A percentile compares a stretch with the other conserved stretches of the same genome.
phyloP scores from a whole-genome alignment of 2,797 vertebrate genomes.

The Hyperoplus immaculatus region DNA sequence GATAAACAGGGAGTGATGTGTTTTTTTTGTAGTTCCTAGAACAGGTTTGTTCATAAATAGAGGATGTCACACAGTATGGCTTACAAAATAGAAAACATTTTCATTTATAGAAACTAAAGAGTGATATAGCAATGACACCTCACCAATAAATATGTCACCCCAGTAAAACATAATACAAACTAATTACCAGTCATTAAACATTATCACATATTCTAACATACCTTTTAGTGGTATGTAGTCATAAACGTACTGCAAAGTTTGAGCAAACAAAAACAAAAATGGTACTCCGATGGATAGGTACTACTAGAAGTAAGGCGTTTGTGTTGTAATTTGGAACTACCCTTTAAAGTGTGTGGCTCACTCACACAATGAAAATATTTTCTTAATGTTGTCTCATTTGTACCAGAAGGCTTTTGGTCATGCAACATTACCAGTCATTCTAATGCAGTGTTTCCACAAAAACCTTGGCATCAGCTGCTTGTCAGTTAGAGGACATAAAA shows the following conservation, averaged over 20 bases:
- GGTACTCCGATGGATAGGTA: neutral
- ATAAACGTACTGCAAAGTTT: neutral
- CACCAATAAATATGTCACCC: neutral
- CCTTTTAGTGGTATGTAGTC: neutral
- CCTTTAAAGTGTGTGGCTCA: neutral
- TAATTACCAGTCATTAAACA: neutral
- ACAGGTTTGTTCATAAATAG: neutral
- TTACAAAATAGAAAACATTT: neutral
- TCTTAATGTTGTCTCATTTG: conserved; percentile 2
- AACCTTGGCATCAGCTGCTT: conserved; percentile 21
- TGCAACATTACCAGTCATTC: neutral
- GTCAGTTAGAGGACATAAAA: conserved; percentile 45
- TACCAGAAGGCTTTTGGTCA: neutral
- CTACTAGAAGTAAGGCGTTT: neutral
- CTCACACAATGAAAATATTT: neutral
- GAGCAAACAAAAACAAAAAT: too few species aligned
- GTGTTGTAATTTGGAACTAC: neutral
- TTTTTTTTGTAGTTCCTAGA: neutral
- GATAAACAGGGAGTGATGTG: neutral
- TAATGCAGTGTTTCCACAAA: conserved; percentile 23
- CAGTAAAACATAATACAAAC: neutral
- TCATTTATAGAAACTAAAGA: neutral
- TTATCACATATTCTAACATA: neutral
- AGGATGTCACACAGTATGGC: conserved; percentile 2
- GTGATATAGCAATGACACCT: neutral